Evolutionary conservation across 2,797 vertebrate species (phyloP).

Genomic region (Pelochelys cantorii): DNA sequence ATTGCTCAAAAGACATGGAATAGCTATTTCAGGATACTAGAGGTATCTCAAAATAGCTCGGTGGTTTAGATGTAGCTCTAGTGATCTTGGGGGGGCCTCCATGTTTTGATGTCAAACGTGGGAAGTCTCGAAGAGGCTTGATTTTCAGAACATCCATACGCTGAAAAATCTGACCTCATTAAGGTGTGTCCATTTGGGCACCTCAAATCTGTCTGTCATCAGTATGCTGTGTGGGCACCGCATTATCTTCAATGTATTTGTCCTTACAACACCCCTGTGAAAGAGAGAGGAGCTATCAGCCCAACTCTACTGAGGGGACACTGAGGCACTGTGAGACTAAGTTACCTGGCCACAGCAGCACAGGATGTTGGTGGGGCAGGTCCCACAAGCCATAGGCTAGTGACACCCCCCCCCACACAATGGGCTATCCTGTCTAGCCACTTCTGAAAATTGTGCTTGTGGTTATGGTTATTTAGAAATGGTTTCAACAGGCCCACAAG

Average conservation of each 20-base stretch:
- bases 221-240: not conserved
- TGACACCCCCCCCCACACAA: not conserved
- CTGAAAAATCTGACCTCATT: not conserved
- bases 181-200: not conserved
- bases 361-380: rapidly evolving
- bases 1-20: too few species aligned
- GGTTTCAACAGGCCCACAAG: not conserved
- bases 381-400: not conserved
- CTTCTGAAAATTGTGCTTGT: not conserved
- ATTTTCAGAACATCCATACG: not conserved
- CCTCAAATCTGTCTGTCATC: not conserved
- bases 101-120: not conserved
- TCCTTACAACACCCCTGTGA: not conserved
- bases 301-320: not conserved
- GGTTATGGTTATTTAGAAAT: not conserved
- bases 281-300: not conserved
- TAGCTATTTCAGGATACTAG: too few species aligned
- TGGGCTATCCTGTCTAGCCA: not conserved
- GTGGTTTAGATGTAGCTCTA: too few species aligned
- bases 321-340: not conserved
- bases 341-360: not conserved
- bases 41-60: too few species aligned
- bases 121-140: not conserved
- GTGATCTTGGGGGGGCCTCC: not conserved
- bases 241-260: not conserved